phyloP scores from a whole-genome alignment of 1,140 invertebrate species.

The Pentalonia nigronervosa region DNA sequence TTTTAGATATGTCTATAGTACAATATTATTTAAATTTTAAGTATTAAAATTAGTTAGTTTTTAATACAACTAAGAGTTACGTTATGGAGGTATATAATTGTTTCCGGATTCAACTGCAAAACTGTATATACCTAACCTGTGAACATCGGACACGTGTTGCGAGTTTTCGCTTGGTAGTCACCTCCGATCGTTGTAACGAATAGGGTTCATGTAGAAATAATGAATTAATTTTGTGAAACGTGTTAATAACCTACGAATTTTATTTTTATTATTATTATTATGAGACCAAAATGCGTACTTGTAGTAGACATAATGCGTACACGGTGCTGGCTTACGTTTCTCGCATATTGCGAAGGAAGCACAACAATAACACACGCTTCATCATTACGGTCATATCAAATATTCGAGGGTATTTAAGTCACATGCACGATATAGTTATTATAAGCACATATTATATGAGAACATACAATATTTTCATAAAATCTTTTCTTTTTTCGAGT shows the following conservation, averaged over 20 bases:
- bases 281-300: background rate
- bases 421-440: background rate
- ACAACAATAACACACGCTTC: background rate
- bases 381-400: background rate
- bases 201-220: background rate
- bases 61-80: too few species aligned
- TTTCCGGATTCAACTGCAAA: too few species aligned
- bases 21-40: background rate
- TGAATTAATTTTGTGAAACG: background rate
- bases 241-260: background rate
- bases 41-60: background rate
- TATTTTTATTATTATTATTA: background rate
- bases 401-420: background rate
- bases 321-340: background rate
- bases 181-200: background rate
- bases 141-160: background rate
- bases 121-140: background rate
- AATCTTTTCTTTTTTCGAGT: background rate
- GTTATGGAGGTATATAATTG: too few species aligned
- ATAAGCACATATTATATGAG: background rate
- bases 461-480: background rate
- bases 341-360: background rate
- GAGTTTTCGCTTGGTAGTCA: background rate
- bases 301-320: background rate
- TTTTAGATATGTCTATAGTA: too few species aligned